These are phyloP conservation scores for Cyclargus thomasi DNA, from an alignment of 1,140 invertebrate genomes.

Conservation along the genomic window DNA sequence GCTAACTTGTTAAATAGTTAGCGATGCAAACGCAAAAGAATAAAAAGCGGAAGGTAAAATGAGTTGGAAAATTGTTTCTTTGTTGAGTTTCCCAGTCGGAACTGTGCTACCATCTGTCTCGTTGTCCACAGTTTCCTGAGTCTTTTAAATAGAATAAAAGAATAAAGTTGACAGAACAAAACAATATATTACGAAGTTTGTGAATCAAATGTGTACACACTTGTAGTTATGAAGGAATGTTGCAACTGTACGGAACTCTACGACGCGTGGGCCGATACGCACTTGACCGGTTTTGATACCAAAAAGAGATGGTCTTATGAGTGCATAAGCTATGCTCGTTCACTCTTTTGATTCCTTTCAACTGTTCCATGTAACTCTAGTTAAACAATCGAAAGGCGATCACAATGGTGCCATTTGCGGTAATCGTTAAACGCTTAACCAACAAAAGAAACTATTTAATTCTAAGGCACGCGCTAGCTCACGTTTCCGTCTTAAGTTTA, in stretches of 20 bases:
- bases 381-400: conserved; percentile 39
- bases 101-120: not conserved
- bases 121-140: not conserved
- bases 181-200: no score
- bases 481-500: conserved; percentile 49
- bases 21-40: conserved; percentile 17
- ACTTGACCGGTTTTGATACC: not conserved
- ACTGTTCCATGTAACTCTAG: not conserved
- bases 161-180: no score
- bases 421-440: conserved; percentile 51
- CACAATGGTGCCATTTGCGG: conserved; percentile 44
- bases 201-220: no score
- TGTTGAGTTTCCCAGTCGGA: not conserved
- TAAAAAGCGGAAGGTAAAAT: conserved; percentile 13
- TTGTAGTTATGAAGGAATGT: not conserved
- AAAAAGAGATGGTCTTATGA: not conserved
- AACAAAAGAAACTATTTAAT: conserved; percentile 71
- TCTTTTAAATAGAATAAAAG: not conserved
- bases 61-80: conserved; percentile 3
- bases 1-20: conserved; percentile 24
- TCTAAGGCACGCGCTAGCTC: conserved; percentile 48
- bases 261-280: not conserved
- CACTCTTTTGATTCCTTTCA: not conserved
- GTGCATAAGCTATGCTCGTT: not conserved
- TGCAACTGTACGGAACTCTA: not conserved